A percentile compares a stretch with the other conserved stretches of the same genome.
Conservation (phyloP, 2,113 vertebrate species). For the Gobius niger region DNA sequence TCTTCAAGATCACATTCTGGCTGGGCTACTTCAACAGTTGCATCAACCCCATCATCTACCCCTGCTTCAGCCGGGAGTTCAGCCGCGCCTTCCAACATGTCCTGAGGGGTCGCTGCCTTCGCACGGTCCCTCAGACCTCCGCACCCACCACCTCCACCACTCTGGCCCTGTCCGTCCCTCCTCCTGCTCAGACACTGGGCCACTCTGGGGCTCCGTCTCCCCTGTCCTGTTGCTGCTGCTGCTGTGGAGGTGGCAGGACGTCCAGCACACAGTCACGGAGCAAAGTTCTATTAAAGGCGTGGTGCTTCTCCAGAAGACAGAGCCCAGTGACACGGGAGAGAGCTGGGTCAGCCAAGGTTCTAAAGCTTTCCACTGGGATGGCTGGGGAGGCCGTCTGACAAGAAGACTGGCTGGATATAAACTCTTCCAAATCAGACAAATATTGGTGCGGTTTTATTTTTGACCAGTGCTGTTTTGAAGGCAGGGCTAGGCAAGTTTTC, state of each 20-base stretch:
- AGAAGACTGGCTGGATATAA: no score
- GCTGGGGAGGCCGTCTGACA: slow-evolving; percentile 82
- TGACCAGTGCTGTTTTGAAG: no score
- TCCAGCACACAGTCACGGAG: slow-evolving; percentile 75
- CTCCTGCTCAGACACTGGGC: neutral
- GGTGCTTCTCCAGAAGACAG: slow-evolving; percentile 76
- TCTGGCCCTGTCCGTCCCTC: neutral
- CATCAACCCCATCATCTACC: slow-evolving; percentile 97
- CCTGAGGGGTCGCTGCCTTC: slow-evolving; percentile 82
- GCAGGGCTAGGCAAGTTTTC: no score
- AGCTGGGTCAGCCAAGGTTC: slow-evolving; percentile 75
- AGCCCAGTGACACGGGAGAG: slow-evolving; percentile 28
- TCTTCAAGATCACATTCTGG: slow-evolving; percentile 99
- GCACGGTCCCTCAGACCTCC: slow-evolving; percentile 42
- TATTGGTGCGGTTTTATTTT: no score
- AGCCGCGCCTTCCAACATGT: slow-evolving; percentile 93
- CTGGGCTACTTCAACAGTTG: slow-evolving; percentile 99
- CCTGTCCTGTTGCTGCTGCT: slow-evolving; percentile 16
- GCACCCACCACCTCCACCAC: slow-evolving; percentile 1
- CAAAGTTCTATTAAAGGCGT: slow-evolving; percentile 82
- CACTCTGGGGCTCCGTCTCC: neutral
- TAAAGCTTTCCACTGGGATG: slow-evolving; percentile 78
- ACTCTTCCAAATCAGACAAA: no score
- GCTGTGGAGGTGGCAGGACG: neutral
- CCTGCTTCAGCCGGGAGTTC: slow-evolving; percentile 94